phyloP scores from a whole-genome alignment of 2,888 invertebrate genomes.

The Sminthurides aquaticus region DNA sequence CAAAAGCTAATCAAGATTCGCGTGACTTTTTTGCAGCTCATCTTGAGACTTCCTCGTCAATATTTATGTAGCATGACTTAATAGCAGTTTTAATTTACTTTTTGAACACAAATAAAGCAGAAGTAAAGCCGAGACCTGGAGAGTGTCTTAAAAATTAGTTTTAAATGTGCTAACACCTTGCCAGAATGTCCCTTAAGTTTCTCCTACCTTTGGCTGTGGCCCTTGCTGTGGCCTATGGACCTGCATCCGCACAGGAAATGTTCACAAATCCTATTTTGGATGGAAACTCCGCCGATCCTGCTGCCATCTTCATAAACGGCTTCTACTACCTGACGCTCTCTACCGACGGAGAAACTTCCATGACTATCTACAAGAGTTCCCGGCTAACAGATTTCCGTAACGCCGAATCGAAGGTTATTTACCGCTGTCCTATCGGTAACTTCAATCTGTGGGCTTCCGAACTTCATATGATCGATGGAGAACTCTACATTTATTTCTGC shows the following conservation, averaged over 20 bases:
- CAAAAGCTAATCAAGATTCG: too few relatives aligned
- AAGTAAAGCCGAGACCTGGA: too few relatives aligned
- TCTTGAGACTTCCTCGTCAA: too few relatives aligned
- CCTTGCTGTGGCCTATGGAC: neutral
- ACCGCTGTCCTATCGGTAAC: constrained; percentile 17
- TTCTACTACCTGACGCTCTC: constrained; percentile 24
- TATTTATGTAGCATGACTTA: too few relatives aligned
- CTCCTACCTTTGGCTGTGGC: neutral
- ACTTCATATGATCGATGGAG: constrained; percentile 30
- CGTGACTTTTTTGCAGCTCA: too few relatives aligned
- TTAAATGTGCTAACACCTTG: too few relatives aligned
- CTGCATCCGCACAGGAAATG: neutral
- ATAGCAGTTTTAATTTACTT: too few relatives aligned
- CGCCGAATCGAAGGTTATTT: constrained; percentile 20
- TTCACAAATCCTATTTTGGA: constrained; percentile 21
- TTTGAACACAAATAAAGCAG: too few relatives aligned
- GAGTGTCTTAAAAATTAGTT: too few relatives aligned
- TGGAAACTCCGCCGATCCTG: constrained; percentile 13
- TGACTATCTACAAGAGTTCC: constrained; percentile 24
- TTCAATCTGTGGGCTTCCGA: constrained; percentile 29
- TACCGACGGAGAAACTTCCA: constrained; percentile 20
- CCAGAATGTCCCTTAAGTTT: neutral
- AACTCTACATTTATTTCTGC: constrained; percentile 31
- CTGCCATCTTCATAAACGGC: constrained; percentile 11
- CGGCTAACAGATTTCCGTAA: constrained; percentile 24